These are phyloP conservation scores for Serinus canaria DNA, from an alignment of 2,113 vertebrate species.

Conservation along the genomic window DNA sequence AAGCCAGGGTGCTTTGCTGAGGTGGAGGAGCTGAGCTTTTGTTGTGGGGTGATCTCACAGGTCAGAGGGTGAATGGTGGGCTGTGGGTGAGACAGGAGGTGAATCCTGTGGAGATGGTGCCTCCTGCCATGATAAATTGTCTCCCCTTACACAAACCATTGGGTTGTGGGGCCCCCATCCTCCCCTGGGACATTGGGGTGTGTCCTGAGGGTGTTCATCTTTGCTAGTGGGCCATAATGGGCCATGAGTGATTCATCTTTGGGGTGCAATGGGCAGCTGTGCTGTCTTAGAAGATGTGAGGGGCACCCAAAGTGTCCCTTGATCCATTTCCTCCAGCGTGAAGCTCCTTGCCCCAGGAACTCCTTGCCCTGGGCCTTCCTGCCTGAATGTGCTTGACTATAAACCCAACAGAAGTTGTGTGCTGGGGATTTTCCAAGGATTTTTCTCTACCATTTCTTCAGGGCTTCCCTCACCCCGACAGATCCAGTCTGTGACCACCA, in stretches of 20 bases:
- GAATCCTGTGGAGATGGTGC: too few species aligned
- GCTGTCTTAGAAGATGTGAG: not conserved
- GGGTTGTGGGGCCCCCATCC: not conserved
- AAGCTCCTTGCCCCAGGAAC: accelerated
- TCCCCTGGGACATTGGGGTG: not conserved
- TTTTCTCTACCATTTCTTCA: accelerated
- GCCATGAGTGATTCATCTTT: too few species aligned
- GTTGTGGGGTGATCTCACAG: accelerated
- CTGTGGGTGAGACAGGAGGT: not conserved
- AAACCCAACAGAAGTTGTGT: not conserved
- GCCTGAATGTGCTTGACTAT: accelerated
- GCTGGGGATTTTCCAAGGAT: not conserved
- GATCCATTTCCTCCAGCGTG: not conserved
- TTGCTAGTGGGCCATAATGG: too few species aligned
- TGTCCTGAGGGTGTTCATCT: not conserved
- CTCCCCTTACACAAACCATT: not conserved
- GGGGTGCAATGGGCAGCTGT: too few species aligned
- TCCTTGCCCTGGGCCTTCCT: not conserved
- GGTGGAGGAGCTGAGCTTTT: not conserved
- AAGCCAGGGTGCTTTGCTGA: not conserved
- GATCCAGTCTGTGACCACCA: not conserved
- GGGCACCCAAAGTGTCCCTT: accelerated
- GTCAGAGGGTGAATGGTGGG: not conserved
- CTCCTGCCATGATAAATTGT: accelerated
- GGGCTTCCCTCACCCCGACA: accelerated